A percentile compares a stretch with the other conserved stretches of the same genome.
Evolutionary conservation across 1,140 invertebrate genomes (phyloP).

Genomic region (Cephus cinctus): DNA sequence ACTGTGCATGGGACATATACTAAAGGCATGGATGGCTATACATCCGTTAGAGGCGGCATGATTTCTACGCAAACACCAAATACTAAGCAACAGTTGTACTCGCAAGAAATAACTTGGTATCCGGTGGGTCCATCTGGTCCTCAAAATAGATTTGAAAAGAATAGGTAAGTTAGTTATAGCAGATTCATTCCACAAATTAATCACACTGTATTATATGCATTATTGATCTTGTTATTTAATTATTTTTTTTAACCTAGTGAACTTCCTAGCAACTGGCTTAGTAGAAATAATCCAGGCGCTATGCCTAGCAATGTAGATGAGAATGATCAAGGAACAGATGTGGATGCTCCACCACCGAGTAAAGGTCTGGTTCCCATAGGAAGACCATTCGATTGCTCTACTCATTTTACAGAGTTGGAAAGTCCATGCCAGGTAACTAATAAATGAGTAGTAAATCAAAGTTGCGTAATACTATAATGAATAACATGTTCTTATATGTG

Average conservation of each 20-base stretch:
- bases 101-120: conserved; percentile 51
- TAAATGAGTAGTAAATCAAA: too few species aligned
- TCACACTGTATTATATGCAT: background rate
- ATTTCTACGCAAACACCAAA: conserved; percentile 41
- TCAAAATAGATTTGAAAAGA: conserved; percentile 46
- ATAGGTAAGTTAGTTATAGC: conserved; percentile 27
- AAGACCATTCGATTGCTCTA: conserved; percentile 41
- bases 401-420: conserved; percentile 43
- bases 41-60: conserved; percentile 29
- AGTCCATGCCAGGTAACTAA: conserved; percentile 46
- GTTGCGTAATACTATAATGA: too few species aligned
- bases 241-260: conserved; percentile 28
- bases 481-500: too few species aligned
- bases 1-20: conserved; percentile 32
- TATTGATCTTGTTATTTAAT: background rate
- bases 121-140: conserved; percentile 43
- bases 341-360: conserved; percentile 29
- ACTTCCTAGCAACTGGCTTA: conserved; percentile 46
- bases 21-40: conserved; percentile 28
- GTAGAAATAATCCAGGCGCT: conserved; percentile 38
- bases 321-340: conserved; percentile 44
- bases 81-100: conserved; percentile 48
- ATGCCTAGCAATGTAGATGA: conserved; percentile 48
- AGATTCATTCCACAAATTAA: background rate
- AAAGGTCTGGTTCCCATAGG: conserved; percentile 41